These are phyloP conservation scores for Eurypyga helias DNA, from an alignment of 2,113 vertebrate genomes.

Conservation along the genomic window DNA sequence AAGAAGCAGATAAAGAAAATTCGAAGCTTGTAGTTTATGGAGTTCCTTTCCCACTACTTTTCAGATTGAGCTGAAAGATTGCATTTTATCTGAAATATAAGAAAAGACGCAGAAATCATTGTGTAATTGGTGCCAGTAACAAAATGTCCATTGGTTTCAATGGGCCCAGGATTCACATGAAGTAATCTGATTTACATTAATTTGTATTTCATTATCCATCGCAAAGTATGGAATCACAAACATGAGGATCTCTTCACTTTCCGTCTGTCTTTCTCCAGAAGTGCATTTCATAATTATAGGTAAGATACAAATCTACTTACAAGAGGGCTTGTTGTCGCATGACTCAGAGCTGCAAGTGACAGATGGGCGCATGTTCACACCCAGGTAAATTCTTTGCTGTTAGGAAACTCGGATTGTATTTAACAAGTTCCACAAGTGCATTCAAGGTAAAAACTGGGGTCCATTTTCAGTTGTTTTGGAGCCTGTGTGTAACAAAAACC, in stretches of 20 bases:
- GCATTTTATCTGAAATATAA: neutral
- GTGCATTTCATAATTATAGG: neutral
- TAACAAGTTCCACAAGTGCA: neutral
- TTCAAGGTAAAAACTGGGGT: neutral
- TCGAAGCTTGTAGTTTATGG: neutral
- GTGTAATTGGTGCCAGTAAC: neutral
- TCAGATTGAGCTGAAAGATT: neutral
- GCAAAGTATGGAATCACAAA: neutral
- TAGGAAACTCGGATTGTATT: neutral
- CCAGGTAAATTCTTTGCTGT: neutral
- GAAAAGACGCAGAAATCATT: neutral
- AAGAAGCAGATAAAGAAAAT: neutral
- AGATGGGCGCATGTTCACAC: neutral
- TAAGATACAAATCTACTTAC: neutral
- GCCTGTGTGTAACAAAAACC: neutral
- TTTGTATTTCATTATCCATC: neutral
- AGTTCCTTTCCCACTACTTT: neutral
- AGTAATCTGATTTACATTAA: neutral
- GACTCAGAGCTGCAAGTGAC: neutral
- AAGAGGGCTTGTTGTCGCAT: accelerated
- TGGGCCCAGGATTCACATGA: neutral
- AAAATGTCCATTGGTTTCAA: neutral
- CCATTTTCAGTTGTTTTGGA: neutral
- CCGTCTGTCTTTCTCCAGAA: neutral
- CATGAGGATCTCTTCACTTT: accelerated